Percentiles rank a stretch among this genome's conserved stretches.
Conservation (phyloP, 2,113 vertebrate species). For the Mungos mungo region DNA sequence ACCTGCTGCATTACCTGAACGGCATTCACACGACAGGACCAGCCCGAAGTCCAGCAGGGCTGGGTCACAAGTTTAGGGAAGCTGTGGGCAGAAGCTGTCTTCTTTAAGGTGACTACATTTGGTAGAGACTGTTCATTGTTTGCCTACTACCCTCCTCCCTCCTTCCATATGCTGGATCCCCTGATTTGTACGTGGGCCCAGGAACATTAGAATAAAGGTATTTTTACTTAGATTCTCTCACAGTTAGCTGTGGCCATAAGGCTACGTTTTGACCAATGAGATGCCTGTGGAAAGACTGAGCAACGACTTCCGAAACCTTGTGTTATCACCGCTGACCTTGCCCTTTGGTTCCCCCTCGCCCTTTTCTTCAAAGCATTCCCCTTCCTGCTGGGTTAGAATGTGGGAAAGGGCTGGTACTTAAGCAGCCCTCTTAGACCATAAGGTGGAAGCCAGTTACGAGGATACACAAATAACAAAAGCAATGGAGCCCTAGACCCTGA, state of each 20-base stretch:
- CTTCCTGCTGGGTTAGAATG: not conserved
- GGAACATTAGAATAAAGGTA: not conserved
- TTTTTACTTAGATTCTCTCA: not conserved
- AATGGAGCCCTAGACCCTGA: not conserved
- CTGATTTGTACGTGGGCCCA: not conserved
- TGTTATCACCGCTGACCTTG: not conserved
- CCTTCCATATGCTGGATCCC: not conserved
- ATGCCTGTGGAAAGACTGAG: not conserved
- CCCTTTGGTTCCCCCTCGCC: not conserved
- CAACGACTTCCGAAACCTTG: not conserved
- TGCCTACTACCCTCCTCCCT: not conserved
- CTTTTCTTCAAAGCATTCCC: not conserved
- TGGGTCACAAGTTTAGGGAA: not conserved
- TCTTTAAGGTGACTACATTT: not conserved
- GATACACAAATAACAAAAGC: not conserved
- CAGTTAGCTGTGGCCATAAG: not conserved
- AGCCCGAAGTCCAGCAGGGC: no score
- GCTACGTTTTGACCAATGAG: not conserved
- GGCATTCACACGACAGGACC: rapidly evolving
- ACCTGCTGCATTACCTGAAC: not conserved
- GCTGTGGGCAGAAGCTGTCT: not conserved
- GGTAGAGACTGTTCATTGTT: not conserved
- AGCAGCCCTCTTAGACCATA: not conserved
- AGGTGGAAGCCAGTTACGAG: not conserved
- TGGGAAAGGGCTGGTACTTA: not conserved